Conservation (phyloP, 2,113 vertebrate genomes). For the Tragelaphus buxtoni region DNA sequence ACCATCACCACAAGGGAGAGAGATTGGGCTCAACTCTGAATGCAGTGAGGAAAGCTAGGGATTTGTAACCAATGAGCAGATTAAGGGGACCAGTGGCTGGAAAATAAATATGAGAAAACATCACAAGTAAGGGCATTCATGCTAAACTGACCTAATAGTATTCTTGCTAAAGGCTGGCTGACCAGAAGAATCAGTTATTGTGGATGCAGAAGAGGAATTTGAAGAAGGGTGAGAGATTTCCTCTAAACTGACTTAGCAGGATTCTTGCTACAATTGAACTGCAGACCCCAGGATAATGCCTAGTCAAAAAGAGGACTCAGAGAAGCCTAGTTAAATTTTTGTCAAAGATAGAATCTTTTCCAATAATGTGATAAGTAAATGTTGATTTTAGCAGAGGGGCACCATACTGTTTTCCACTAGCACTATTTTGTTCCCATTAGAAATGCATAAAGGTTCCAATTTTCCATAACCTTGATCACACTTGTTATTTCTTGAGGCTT, state of each 20-base stretch:
- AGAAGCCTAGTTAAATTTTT: not conserved
- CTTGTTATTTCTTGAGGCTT: not conserved
- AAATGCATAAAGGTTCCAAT: not conserved
- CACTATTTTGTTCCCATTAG: not conserved
- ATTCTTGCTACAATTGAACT: not conserved
- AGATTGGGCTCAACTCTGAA: not conserved
- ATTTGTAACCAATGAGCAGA: not conserved
- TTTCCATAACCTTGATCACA: not conserved
- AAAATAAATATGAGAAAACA: not conserved
- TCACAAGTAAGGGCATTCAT: not conserved
- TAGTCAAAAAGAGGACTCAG: not conserved
- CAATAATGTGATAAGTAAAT: not conserved
- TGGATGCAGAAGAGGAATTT: not conserved
- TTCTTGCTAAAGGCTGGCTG: not conserved
- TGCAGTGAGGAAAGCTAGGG: not conserved
- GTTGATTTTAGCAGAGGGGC: not conserved
- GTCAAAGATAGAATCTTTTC: not conserved
- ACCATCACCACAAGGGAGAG: not conserved
- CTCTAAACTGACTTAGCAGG: not conserved
- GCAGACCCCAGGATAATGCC: not conserved
- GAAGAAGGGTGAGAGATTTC: not conserved
- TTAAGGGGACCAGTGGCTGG: not conserved
- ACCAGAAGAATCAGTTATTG: not conserved
- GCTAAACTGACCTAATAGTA: not conserved
- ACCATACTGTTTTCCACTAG: not conserved